These are phyloP conservation scores for Spialia ferax DNA, from an alignment of 2,888 invertebrate genomes.

Conservation along the genomic window DNA sequence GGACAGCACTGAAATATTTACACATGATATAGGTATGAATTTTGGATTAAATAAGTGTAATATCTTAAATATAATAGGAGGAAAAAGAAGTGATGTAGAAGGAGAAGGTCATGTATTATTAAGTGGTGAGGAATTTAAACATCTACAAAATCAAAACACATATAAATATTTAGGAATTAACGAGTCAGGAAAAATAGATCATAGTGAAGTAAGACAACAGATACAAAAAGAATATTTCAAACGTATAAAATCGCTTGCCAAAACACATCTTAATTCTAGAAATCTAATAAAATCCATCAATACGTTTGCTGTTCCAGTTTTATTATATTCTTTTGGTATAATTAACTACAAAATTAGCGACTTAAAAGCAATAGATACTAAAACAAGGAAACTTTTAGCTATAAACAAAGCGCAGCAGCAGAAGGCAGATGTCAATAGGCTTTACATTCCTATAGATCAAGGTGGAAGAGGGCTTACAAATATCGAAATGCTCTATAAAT, in stretches of 20 bases:
- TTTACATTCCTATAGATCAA: conserved; percentile 28
- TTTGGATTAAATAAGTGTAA: conserved; percentile 43
- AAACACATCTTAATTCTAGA: conserved; percentile 26
- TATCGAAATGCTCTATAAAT: neutral
- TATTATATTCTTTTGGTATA: neutral
- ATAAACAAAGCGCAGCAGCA: conserved; percentile 41
- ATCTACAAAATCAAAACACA: conserved; percentile 17
- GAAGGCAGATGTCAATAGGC: conserved; percentile 39
- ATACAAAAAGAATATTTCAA: conserved; percentile 35
- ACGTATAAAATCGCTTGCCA: conserved; percentile 26
- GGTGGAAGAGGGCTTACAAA: conserved; percentile 10
- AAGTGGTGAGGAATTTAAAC: conserved; percentile 35
- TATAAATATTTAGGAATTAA: conserved; percentile 45
- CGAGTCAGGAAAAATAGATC: conserved; percentile 41
- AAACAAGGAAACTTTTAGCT: conserved; percentile 38
- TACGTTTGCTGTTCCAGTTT: conserved; percentile 3
- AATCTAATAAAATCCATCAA: conserved; percentile 32
- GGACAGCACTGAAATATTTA: conserved; percentile 41
- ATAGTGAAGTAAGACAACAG: conserved; percentile 37
- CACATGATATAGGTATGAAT: conserved; percentile 38
- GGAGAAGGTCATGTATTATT: conserved; percentile 40
- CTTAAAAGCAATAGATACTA: conserved; percentile 35
- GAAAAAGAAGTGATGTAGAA: conserved; percentile 1
- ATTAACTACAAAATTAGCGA: conserved; percentile 34
- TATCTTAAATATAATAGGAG: conserved; percentile 31